Evolutionary conservation across 2,888 invertebrate species (phyloP), one percentile per base, ranked within the genome.

Genomic region (Deilephila elpenor): DNA sequence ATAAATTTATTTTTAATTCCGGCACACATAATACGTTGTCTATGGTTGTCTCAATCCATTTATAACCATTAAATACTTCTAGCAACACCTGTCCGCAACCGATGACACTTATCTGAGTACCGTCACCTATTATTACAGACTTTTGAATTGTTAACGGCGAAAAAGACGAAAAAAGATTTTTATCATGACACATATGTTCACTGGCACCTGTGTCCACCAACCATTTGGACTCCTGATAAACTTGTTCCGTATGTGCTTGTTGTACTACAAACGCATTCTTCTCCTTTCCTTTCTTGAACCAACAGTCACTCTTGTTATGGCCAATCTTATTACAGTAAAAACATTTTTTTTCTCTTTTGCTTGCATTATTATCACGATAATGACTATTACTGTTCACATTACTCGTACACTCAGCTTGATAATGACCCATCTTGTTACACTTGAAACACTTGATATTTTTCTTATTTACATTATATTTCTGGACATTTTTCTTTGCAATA

Each of bases 1-100:
- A 80, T 3, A 82, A 37, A 20, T 82, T 79, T 17, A 3, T 59
- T 6, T 59, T 59, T 59, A 59, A n/a, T 17, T 59, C 59, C 14
- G 73, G 80, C 37, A 83, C 81, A 60, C 70, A 75, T 7, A 83
- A 34, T 0, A 83, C 82, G 25, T 80, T 79, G 20, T 80, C 77
- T 72, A 80, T 77, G 60, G 74, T 73, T 4, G 82, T 80, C 7
- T 78, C 71, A 34, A 81, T 75, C 78, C 78, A 83, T 71, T 80
- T 76, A 5, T 0, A 71, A 5, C 81, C 80, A 34, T 80, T 75
- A 11, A 3, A 77, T 0, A 78, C 80, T 72, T 79, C 71, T 2
- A 79, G 56, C 53, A 74, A 76, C 73, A 79, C 51, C 77, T 79
- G 75, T 62, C 81, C 80, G 32, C 59, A 75, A 3, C 79, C 81